Conservation (phyloP, 2,113 vertebrate species). For the Agelaius phoeniceus region DNA sequence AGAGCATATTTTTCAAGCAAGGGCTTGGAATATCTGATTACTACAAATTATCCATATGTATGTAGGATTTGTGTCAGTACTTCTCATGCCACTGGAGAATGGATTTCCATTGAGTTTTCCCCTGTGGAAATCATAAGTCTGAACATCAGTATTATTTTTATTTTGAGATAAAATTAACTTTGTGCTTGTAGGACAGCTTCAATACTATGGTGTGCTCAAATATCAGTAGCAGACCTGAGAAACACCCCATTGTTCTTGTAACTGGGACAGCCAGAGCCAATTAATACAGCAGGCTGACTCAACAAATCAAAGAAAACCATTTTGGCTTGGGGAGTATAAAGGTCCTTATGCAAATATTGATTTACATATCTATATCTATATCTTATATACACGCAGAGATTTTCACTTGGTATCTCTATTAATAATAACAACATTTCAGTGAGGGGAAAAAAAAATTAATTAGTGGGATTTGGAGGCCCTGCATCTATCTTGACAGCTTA, state of each 20-base stretch:
- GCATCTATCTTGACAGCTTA: neutral
- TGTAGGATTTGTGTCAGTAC: slow-evolving; percentile 60
- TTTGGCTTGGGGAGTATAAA: slow-evolving; percentile 26
- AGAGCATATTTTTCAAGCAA: slow-evolving; percentile 19
- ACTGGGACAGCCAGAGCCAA: slow-evolving; percentile 3
- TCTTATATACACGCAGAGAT: neutral
- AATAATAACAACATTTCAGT: neutral
- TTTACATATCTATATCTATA: slow-evolving; percentile 16
- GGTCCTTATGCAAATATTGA: slow-evolving; percentile 24
- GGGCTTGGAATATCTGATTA: slow-evolving; percentile 45
- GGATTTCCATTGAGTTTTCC: slow-evolving; percentile 51
- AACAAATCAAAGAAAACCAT: slow-evolving; percentile 36
- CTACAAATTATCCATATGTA: slow-evolving; percentile 70
- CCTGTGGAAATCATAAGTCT: slow-evolving; percentile 19
- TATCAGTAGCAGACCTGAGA: slow-evolving; percentile 8
- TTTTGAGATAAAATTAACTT: slow-evolving; percentile 44
- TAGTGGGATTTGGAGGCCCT: neutral
- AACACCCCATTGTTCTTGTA: neutral
- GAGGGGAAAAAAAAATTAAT: neutral
- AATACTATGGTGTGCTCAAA: neutral
- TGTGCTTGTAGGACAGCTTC: neutral
- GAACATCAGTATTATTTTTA: slow-evolving; percentile 2
- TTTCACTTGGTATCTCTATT: neutral
- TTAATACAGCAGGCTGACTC: slow-evolving; percentile 4
- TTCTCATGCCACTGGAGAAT: slow-evolving; percentile 33